Conservation (phyloP, 2,797 vertebrate genomes). For the Schizothorax lantsangensis region DNA sequence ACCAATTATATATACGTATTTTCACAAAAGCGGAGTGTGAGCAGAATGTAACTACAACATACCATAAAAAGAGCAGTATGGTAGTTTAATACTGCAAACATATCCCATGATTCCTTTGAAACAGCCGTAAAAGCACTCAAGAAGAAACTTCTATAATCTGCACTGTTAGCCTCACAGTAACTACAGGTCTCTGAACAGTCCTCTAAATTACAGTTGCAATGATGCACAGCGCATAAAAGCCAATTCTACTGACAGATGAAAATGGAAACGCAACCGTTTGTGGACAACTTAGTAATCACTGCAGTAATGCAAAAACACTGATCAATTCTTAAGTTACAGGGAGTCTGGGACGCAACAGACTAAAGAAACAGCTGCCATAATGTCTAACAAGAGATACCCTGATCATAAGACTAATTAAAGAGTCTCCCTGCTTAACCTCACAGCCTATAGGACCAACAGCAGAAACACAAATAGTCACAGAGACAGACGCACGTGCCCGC, state of each 20-base stretch:
- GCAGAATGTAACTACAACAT: neutral
- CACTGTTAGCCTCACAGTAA: neutral
- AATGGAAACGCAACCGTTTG: constrained; percentile 7
- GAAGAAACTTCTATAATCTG: neutral
- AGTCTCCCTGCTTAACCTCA: constrained; percentile 30
- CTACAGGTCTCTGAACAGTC: constrained; percentile 16
- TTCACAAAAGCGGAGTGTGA: neutral
- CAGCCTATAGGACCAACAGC: constrained; percentile 1
- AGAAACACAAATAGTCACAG: constrained; percentile 31
- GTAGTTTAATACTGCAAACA: neutral
- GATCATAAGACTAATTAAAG: constrained; percentile 36
- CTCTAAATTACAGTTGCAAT: constrained; percentile 33
- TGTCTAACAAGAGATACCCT: neutral
- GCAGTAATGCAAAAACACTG: neutral
- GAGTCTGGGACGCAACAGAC: neutral
- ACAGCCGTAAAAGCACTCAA: neutral
- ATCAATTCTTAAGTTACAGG: neutral
- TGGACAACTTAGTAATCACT: constrained; percentile 29
- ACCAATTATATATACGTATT: neutral
- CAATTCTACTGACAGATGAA: constrained; percentile 17
- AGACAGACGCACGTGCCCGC: neutral
- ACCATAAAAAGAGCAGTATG: neutral
- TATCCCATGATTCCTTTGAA: neutral
- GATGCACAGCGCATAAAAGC: neutral
- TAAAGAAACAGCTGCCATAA: constrained; percentile 8